Percentiles rank a stretch among this genome's conserved stretches.
Conservation (phyloP, 2,797 vertebrate species). For the Microchirus variegatus region DNA sequence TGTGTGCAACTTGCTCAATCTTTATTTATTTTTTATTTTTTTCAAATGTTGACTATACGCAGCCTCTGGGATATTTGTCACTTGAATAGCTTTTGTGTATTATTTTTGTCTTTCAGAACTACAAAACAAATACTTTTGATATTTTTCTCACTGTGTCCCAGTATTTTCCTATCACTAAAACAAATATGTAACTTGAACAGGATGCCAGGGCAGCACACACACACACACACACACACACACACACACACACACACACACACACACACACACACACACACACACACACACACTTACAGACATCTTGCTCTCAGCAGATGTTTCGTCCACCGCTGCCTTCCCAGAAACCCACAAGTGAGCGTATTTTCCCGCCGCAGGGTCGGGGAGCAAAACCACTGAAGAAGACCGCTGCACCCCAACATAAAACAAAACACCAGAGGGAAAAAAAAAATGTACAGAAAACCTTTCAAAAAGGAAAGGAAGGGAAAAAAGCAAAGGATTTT, state of each 20-base stretch:
- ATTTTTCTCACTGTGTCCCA: background rate
- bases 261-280: conserved; percentile 42
- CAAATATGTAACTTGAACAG: conserved; percentile 56
- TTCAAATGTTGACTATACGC: too few relatives aligned
- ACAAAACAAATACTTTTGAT: background rate
- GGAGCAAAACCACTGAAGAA: conserved; percentile 85
- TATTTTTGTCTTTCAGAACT: background rate
- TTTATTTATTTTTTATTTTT: too few relatives aligned
- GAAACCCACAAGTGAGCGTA: conserved; percentile 87
- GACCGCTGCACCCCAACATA: conserved; percentile 85
- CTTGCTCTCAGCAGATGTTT: conserved; percentile 86
- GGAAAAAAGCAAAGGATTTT: conserved; percentile 85
- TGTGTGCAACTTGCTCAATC: too few relatives aligned
- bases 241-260: conserved; percentile 60
- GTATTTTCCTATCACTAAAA: conserved; percentile 47
- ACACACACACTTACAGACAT: conserved; percentile 71
- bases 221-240: conserved; percentile 56
- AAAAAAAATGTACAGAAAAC: conserved; percentile 81
- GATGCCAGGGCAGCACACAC: conserved; percentile 56
- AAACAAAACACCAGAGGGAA: conserved; percentile 84
- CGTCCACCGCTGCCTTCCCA: conserved; percentile 84
- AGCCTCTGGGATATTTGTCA: too few relatives aligned
- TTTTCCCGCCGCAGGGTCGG: conserved; percentile 85
- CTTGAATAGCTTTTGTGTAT: too few relatives aligned
- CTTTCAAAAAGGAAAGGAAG: conserved; percentile 78